A percentile compares a stretch with the other conserved stretches of the same genome.
Evolutionary conservation across 2,113 vertebrate species (phyloP).

Genomic region (Myxocyprinus asiaticus): DNA sequence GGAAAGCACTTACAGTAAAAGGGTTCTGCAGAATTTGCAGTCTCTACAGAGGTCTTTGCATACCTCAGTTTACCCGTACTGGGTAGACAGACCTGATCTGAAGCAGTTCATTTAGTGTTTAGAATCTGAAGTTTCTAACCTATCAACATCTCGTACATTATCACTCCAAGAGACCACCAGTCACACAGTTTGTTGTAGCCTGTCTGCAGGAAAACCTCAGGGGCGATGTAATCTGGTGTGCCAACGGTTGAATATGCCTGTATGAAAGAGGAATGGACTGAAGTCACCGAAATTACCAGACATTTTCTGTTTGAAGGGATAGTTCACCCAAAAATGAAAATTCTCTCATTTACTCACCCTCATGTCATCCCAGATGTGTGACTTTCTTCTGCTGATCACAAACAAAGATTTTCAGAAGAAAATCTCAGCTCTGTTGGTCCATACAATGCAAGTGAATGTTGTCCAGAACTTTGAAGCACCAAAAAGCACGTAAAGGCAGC

Average conservation of each 20-base stretch:
- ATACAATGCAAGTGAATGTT: no score
- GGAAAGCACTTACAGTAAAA: conserved; percentile 13
- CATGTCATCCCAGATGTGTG: no score
- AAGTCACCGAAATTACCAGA: neutral
- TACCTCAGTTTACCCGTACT: neutral
- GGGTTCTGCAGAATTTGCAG: conserved; percentile 10
- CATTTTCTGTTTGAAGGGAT: neutral
- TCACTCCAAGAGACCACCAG: conserved; percentile 98
- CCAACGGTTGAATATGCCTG: conserved; percentile 97
- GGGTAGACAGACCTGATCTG: neutral
- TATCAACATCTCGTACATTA: conserved; percentile 99
- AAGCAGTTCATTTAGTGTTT: neutral
- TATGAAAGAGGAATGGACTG: neutral
- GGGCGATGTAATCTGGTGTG: conserved; percentile 96
- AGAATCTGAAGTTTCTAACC: conserved; percentile 71
- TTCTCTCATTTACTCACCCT: no score
- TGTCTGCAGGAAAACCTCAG: conserved; percentile 96
- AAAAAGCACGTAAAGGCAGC: no score
- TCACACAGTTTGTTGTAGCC: conserved; percentile 98
- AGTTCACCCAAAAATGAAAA: no score
- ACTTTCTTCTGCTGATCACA: no score
- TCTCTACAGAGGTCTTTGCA: neutral
- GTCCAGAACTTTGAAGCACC: no score
- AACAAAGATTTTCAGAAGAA: no score
- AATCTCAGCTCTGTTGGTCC: no score